A percentile compares a stretch with the other conserved stretches of the same genome.
Evolutionary conservation across 2,888 invertebrate species (phyloP).

Genomic region (Drosophila paranaensis): DNA sequence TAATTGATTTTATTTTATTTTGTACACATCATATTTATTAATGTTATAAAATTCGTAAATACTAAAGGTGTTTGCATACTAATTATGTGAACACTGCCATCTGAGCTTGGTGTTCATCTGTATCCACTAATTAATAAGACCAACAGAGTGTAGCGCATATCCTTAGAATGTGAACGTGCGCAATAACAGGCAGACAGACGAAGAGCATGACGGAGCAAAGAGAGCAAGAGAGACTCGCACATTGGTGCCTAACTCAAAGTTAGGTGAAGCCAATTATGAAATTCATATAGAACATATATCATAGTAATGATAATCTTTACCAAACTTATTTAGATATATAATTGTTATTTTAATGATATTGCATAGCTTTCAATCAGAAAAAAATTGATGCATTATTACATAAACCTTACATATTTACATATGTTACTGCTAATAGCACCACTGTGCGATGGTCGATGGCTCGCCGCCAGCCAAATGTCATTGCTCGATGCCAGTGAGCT

Average conservation of each 20-base stretch:
- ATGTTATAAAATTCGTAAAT: too few species aligned
- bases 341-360: not conserved
- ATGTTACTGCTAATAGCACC: conserved; percentile 11
- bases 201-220: conserved; percentile 35
- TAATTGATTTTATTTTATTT: too few species aligned
- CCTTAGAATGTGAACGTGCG: conserved; percentile 60
- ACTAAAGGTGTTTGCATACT: not conserved
- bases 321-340: not conserved
- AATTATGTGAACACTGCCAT: not conserved
- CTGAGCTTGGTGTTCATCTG: not conserved
- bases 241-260: conserved; percentile 17
- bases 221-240: conserved; percentile 27
- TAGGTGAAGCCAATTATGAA: not conserved
- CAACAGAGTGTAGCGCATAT: conserved; percentile 40
- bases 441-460: conserved; percentile 49
- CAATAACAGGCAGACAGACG: conserved; percentile 55
- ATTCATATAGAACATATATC: not conserved
- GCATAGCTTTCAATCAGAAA: not conserved
- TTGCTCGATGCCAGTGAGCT: conserved; percentile 75
- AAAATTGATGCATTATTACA: not conserved
- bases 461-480: conserved; percentile 67
- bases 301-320: not conserved
- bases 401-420: not conserved
- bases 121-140: conserved; percentile 10
- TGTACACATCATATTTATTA: too few species aligned